These are phyloP conservation scores for Tapirus terrestris DNA, from an alignment of 2,113 vertebrate species.

Conservation along the genomic window DNA sequence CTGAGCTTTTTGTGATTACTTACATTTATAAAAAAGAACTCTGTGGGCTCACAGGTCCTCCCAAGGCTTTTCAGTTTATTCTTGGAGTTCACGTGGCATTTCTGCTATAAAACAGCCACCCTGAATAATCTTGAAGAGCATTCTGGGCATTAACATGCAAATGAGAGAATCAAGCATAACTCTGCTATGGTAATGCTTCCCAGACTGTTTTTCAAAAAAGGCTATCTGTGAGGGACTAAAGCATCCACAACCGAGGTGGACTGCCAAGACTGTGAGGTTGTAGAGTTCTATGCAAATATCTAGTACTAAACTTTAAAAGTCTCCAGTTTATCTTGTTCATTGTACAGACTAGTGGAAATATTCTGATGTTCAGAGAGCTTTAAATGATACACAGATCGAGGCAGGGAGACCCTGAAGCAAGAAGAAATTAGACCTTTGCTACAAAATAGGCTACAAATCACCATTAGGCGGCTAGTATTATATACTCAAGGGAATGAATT, in stretches of 20 bases:
- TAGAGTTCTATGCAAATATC: neutral
- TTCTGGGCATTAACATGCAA: slow-evolving; percentile 51
- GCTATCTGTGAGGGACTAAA: neutral
- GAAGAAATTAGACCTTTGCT: neutral
- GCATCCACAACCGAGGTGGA: neutral
- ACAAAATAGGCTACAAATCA: neutral
- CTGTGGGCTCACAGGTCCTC: neutral
- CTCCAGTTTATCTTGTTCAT: neutral
- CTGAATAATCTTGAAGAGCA: slow-evolving; percentile 49
- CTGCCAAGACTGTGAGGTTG: neutral
- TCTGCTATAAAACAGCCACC: slow-evolving; percentile 7
- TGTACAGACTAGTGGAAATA: neutral
- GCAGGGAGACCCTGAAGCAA: neutral
- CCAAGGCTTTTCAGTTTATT: slow-evolving; percentile 13
- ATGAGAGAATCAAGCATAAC: slow-evolving; percentile 19
- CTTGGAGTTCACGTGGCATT: slow-evolving; percentile 56
- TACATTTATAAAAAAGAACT: neutral
- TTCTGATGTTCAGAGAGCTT: neutral
- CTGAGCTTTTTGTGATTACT: slow-evolving; percentile 32
- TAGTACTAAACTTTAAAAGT: neutral
- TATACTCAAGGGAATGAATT: neutral
- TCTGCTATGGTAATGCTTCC: slow-evolving; percentile 28
- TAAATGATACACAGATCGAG: neutral
- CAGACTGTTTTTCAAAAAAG: neutral
- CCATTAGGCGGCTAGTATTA: neutral